phyloP scores from a whole-genome alignment of 2,888 invertebrate species.

The Mellilla xanthometata region DNA sequence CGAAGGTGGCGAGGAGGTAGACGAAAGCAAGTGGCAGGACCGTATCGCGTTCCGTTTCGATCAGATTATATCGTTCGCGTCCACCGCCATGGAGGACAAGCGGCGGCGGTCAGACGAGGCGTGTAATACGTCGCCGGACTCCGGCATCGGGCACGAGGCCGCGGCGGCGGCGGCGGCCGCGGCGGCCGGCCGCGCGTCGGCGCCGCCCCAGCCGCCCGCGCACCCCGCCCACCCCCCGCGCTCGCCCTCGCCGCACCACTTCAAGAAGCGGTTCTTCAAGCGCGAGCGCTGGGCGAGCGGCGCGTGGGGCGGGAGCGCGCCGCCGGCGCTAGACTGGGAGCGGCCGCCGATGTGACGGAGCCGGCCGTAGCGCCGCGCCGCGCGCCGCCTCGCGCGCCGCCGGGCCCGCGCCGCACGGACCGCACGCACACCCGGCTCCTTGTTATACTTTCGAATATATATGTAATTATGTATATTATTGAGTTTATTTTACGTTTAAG shows the following conservation, averaged over 20 bases:
- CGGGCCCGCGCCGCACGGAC: constrained; percentile 21
- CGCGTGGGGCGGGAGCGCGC: constrained; percentile 66
- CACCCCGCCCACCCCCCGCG: constrained; percentile 33
- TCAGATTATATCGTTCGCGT: constrained; percentile 95
- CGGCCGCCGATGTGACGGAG: constrained; percentile 76
- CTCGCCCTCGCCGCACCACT: constrained; percentile 80
- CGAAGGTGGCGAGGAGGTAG: constrained; percentile 86
- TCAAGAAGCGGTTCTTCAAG: constrained; percentile 93
- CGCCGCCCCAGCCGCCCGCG: constrained; percentile 52
- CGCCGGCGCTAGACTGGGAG: constrained; percentile 77
- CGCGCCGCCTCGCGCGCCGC: constrained; percentile 31
- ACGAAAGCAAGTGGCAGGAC: constrained; percentile 95
- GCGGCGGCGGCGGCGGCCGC: constrained; percentile 60
- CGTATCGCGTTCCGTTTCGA: constrained; percentile 97
- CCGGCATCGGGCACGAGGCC: constrained; percentile 89
- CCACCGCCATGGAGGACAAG: constrained; percentile 94
- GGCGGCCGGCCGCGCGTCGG: constrained; percentile 53
- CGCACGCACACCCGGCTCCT: constrained; percentile 56
- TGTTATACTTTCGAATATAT: constrained; percentile 77
- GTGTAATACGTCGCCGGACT: constrained; percentile 93
- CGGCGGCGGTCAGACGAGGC: constrained; percentile 91
- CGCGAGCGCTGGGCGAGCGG: constrained; percentile 87
- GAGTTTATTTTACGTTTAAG: constrained; percentile 79
- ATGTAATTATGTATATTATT: constrained; percentile 82
- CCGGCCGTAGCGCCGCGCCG: constrained; percentile 46